These are phyloP conservation scores for Takifugu rubripes DNA, from an alignment of 2,797 vertebrate genomes.

Conservation along the genomic window DNA sequence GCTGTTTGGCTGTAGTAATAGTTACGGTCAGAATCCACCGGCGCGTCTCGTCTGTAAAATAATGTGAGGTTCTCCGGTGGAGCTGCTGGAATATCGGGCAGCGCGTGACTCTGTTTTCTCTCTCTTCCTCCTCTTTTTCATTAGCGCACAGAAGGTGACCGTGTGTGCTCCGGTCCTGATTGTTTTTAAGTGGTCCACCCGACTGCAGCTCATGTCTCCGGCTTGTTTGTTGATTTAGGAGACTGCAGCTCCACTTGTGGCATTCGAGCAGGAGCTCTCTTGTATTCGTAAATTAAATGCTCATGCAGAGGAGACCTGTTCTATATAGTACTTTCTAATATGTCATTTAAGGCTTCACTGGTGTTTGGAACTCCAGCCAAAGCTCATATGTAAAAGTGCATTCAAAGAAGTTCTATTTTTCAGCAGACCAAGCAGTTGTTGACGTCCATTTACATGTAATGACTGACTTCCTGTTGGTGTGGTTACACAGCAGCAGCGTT, in stretches of 20 bases:
- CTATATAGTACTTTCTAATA: conserved; percentile 40
- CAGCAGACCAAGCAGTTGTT: background rate
- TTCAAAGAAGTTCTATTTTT: no score
- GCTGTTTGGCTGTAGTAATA: conserved; percentile 44
- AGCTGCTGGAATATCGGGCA: conserved; percentile 41
- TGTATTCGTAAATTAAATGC: conserved; percentile 11
- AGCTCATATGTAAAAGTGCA: background rate
- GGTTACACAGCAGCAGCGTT: background rate
- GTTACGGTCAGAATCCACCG: conserved; percentile 59
- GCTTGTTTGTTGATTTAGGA: conserved; percentile 31
- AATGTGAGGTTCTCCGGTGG: conserved; percentile 22
- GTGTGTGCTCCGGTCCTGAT: conserved; percentile 52
- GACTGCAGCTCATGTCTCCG: conserved; percentile 31
- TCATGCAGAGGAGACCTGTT: conserved; percentile 11
- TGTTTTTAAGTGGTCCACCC: conserved; percentile 40
- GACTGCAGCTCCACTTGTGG: conserved; percentile 7
- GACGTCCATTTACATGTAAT: background rate
- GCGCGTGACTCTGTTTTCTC: background rate
- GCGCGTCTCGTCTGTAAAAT: conserved; percentile 38
- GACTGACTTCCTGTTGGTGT: background rate
- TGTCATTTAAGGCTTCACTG: conserved; percentile 3
- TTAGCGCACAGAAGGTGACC: conserved; percentile 53
- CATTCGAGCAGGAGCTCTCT: conserved; percentile 12
- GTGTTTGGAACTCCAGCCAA: conserved; percentile 11
- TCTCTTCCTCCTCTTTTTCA: conserved; percentile 38